A percentile compares a stretch with the other conserved stretches of the same genome.
Conservation (phyloP, 2,797 vertebrate genomes). For the Scolopax rusticola region DNA sequence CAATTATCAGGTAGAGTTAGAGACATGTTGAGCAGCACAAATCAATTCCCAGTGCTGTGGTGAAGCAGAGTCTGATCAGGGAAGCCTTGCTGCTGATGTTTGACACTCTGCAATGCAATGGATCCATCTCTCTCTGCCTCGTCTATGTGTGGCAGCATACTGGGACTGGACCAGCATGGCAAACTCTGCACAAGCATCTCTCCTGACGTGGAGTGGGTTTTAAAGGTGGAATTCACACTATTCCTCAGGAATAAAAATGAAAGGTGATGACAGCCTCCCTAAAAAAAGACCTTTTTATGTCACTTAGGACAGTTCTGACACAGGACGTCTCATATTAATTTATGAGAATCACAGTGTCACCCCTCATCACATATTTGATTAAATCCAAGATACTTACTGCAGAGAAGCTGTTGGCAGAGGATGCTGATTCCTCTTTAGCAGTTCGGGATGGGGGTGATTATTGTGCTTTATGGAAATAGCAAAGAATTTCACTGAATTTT, state of each 20-base stretch:
- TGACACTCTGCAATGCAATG: background rate
- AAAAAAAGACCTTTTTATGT: background rate
- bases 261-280: background rate
- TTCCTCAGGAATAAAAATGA: background rate
- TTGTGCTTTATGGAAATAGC: background rate
- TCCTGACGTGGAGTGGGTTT: fast-evolving
- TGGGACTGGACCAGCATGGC: fast-evolving
- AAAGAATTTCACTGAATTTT: background rate
- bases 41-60: background rate
- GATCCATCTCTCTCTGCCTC: background rate
- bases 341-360: background rate
- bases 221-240: background rate
- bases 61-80: background rate
- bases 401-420: background rate
- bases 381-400: background rate
- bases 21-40: background rate
- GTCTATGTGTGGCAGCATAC: fast-evolving
- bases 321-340: background rate
- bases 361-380: background rate
- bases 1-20: background rate
- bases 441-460: background rate
- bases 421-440: background rate
- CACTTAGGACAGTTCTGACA: background rate
- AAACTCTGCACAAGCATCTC: background rate
- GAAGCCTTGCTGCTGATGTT: fast-evolving